These are phyloP conservation scores for Palythoa caribaeorum DNA, from an alignment of 92 coral and sea anemone species.

Conservation along the genomic window DNA sequence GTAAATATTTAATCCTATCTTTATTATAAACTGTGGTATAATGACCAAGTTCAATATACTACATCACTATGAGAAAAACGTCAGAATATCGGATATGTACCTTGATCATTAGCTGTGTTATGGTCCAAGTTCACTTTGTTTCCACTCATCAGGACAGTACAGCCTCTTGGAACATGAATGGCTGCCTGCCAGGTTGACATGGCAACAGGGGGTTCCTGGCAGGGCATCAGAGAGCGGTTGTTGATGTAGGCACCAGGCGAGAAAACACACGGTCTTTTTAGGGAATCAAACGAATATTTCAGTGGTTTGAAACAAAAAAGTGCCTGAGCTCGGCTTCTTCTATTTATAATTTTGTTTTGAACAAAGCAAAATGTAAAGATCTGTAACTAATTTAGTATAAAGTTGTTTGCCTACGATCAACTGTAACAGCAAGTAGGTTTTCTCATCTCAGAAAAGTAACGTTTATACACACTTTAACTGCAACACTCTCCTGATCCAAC, in stretches of 20 bases:
- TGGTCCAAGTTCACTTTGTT: constrained; percentile 65
- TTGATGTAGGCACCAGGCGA: constrained; percentile 99
- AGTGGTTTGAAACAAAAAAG: too few relatives aligned
- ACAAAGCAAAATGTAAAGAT: too few relatives aligned
- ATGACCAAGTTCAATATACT: too few relatives aligned
- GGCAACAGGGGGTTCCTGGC: constrained; percentile 99
- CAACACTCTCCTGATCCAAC: too few relatives aligned
- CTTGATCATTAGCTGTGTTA: constrained; percentile 44
- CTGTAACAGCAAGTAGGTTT: too few relatives aligned
- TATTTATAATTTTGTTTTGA: too few relatives aligned
- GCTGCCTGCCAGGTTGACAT: constrained; percentile 99
- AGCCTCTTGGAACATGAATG: constrained; percentile 94
- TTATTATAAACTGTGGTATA: not conserved
- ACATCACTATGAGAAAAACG: too few relatives aligned
- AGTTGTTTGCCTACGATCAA: too few relatives aligned
- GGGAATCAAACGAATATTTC: not conserved
- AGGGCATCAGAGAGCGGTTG: constrained; percentile 99
- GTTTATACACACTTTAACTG: too few relatives aligned
- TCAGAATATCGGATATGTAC: constrained; percentile 26
- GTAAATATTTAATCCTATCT: not conserved
- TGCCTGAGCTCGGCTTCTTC: too few relatives aligned
- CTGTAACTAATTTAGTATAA: too few relatives aligned
- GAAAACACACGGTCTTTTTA: constrained; percentile 88
- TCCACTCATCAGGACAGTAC: constrained; percentile 95
- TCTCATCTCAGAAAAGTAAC: too few relatives aligned